These are phyloP conservation scores for Romanogobio albipinnatus DNA, from an alignment of 2,113 vertebrate genomes.

Conservation along the genomic window DNA sequence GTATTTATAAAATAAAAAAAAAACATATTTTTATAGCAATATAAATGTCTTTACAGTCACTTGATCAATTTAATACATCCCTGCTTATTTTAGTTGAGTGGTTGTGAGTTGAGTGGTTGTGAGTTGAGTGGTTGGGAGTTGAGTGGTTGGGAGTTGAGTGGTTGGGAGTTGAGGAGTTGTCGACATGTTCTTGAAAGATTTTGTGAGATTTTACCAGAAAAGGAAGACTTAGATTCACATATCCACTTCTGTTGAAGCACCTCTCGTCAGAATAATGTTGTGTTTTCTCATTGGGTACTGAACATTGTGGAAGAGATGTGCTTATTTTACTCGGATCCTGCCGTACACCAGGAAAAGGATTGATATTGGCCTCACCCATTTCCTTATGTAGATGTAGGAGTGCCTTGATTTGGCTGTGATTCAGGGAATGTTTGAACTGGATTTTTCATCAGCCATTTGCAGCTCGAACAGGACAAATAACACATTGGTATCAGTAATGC, in stretches of 20 bases:
- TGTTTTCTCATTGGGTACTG: constrained; percentile 51
- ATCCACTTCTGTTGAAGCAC: neutral
- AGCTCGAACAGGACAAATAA: neutral
- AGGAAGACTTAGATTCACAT: neutral
- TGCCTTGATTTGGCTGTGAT: neutral
- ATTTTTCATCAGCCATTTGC: constrained; percentile 6
- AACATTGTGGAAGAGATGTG: constrained; percentile 54
- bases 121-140: no score
- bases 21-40: no score
- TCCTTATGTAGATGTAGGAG: constrained; percentile 51
- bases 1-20: neutral
- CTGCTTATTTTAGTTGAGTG: neutral
- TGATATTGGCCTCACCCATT: constrained; percentile 42
- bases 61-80: neutral
- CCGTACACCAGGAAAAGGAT: constrained; percentile 56
- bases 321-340: constrained; percentile 54
- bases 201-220: neutral
- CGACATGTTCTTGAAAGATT: neutral
- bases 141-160: no score
- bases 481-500: neutral
- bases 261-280: no score
- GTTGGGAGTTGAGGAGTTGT: no score
- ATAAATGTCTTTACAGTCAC: no score
- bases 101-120: no score
- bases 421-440: neutral